Conservation (phyloP, 2,113 vertebrate genomes). For the Copsychus sechellarum region DNA sequence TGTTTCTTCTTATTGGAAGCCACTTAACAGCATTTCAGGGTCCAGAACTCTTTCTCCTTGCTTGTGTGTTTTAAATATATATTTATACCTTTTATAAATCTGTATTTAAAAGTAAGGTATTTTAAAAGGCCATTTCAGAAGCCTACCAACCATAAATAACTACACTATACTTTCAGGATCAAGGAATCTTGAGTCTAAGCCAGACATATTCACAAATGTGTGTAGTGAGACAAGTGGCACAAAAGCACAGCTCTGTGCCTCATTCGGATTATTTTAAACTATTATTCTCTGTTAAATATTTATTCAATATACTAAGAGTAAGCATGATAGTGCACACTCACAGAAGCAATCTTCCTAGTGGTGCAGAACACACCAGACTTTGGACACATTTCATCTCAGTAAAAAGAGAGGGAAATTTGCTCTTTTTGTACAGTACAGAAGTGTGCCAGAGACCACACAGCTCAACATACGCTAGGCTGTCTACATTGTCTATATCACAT, state of each 20-base stretch:
- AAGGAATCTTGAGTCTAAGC: background rate
- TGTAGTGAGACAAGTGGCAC: background rate
- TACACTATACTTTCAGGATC: background rate
- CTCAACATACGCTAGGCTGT: rapidly evolving
- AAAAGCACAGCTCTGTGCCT: background rate
- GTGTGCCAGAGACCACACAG: background rate
- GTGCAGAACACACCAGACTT: background rate
- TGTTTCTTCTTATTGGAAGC: background rate
- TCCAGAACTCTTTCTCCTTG: background rate
- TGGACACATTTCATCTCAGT: background rate
- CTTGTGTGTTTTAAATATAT: background rate
- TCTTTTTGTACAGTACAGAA: background rate
- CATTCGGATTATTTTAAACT: background rate
- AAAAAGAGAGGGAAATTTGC: background rate
- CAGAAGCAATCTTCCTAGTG: background rate
- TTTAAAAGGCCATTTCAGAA: background rate
- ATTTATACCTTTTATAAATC: background rate
- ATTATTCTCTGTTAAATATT: background rate
- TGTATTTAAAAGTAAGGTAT: background rate
- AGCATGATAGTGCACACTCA: background rate
- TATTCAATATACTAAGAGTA: background rate
- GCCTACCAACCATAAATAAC: background rate
- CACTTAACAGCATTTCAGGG: background rate
- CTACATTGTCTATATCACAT: background rate
- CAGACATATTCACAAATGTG: background rate